Conservation (phyloP, 2,113 vertebrate genomes). For the Crypturellus undulatus region DNA sequence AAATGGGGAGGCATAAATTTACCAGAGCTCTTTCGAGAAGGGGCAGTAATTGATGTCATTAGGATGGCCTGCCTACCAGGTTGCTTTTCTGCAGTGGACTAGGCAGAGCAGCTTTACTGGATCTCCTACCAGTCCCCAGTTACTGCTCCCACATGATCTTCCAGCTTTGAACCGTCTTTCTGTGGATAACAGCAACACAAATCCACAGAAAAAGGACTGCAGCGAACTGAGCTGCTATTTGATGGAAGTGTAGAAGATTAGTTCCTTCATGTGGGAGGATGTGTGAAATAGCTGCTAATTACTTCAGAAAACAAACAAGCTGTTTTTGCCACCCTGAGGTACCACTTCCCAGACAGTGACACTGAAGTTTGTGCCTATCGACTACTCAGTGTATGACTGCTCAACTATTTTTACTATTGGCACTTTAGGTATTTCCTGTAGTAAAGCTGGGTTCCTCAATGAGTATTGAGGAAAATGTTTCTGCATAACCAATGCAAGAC, state of each 20-base stretch:
- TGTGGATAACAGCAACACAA: neutral
- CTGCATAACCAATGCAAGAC: neutral
- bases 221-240: neutral
- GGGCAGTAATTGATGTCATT: neutral
- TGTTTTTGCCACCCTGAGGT: neutral
- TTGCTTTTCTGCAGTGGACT: neutral
- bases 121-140: neutral
- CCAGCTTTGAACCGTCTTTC: fast-evolving
- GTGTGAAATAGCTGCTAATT: neutral
- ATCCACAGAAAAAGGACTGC: neutral
- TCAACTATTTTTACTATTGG: neutral
- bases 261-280: neutral
- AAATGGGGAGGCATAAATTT: neutral
- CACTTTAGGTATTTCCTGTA: neutral
- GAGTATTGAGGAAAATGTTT: neutral
- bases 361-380: neutral
- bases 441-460: neutral
- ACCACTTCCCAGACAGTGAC: neutral
- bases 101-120: neutral
- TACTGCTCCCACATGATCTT: neutral
- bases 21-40: neutral
- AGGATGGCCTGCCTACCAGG: neutral
- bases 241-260: neutral
- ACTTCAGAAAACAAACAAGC: neutral
- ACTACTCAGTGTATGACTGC: neutral